Evolutionary conservation across 2,888 invertebrate species (phyloP).

Genomic region (Apotomis turbidana): DNA sequence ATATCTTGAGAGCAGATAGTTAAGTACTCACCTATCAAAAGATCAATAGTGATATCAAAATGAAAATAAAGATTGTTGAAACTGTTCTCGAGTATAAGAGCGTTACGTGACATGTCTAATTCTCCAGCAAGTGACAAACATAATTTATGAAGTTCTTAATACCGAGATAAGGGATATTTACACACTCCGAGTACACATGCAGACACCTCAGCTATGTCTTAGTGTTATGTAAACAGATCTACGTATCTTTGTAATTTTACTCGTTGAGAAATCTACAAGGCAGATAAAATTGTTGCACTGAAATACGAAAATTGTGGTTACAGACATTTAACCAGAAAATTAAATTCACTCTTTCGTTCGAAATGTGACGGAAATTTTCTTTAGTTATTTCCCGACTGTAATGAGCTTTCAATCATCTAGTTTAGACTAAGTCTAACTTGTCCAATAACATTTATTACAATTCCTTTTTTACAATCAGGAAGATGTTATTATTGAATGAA

Average conservation of each 20-base stretch:
- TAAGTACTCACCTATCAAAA: slow-evolving; percentile 33
- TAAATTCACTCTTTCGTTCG: no score
- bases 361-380: slow-evolving; percentile 50
- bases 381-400: slow-evolving; percentile 55
- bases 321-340: slow-evolving; percentile 45
- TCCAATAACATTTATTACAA: no score
- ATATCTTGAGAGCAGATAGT: slow-evolving; percentile 29
- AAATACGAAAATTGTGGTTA: slow-evolving; percentile 48
- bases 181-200: slow-evolving; percentile 74
- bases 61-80: slow-evolving; percentile 45
- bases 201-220: slow-evolving; percentile 77
- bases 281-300: slow-evolving; percentile 65
- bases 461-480: no score
- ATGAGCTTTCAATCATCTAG: slow-evolving; percentile 11
- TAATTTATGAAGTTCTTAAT: slow-evolving; percentile 84
- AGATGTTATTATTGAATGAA: no score
- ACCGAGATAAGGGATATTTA: slow-evolving; percentile 80
- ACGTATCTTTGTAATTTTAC: slow-evolving; percentile 77
- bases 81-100: slow-evolving; percentile 39
- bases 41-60: slow-evolving; percentile 45
- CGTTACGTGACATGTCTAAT: slow-evolving; percentile 54
- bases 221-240: slow-evolving; percentile 77
- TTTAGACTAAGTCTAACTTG: no score
- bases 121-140: slow-evolving; percentile 79
- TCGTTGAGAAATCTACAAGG: slow-evolving; percentile 73